phyloP scores from a whole-genome alignment of 2,888 invertebrate genomes.

The Odontomyia ornata region DNA sequence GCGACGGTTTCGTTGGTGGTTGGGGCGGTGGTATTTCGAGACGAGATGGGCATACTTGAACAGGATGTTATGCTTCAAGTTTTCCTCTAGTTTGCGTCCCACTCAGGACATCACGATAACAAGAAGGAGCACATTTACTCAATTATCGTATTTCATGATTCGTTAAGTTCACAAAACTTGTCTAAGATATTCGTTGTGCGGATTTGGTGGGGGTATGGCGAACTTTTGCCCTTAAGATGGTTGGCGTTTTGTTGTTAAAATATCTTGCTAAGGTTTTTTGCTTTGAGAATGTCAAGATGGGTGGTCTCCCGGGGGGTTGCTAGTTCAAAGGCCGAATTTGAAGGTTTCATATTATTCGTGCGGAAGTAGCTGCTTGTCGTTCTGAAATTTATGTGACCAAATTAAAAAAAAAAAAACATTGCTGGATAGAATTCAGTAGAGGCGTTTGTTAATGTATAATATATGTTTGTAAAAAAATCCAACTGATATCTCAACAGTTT shows the following conservation, averaged over 20 bases:
- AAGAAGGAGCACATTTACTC: slow-evolving; percentile 46
- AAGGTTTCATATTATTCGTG: background rate
- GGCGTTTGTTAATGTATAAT: too few relatives aligned
- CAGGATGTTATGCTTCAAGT: background rate
- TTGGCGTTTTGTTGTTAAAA: too few relatives aligned
- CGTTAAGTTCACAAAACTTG: slow-evolving; percentile 53
- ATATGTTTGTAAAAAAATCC: too few relatives aligned
- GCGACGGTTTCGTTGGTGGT: background rate
- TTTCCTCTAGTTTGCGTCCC: background rate
- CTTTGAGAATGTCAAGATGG: background rate
- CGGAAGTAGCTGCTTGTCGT: background rate
- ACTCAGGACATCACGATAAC: slow-evolving; percentile 33
- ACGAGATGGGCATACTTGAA: background rate
- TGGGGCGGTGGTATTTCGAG: background rate
- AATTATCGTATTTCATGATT: slow-evolving; percentile 56
- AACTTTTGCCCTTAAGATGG: background rate
- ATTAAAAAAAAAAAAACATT: too few relatives aligned
- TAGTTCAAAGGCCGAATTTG: too few relatives aligned
- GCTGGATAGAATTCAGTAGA: too few relatives aligned
- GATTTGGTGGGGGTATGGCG: background rate
- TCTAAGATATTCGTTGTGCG: slow-evolving; percentile 1
- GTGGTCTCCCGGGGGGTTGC: background rate
- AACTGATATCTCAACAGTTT: too few relatives aligned
- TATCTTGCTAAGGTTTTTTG: too few relatives aligned
- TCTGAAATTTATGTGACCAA: slow-evolving; percentile 5